These are phyloP conservation scores for Arnoldichthys spilopterus DNA, from an alignment of 2,797 vertebrate genomes.

Conservation along the genomic window DNA sequence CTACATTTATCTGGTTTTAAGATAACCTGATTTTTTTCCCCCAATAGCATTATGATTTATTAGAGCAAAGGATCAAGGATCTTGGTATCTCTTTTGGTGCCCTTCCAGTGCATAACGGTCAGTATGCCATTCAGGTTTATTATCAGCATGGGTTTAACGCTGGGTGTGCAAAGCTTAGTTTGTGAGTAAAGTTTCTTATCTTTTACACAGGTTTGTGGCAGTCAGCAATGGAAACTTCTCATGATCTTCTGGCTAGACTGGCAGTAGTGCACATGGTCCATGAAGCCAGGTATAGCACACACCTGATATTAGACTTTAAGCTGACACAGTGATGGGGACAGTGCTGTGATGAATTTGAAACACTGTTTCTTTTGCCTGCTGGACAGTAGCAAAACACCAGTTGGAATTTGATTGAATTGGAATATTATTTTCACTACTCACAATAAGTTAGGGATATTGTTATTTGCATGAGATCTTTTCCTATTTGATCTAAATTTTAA, in stretches of 20 bases:
- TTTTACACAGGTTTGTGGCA: slow-evolving; percentile 71
- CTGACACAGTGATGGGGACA: no score
- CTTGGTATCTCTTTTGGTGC: slow-evolving; percentile 71
- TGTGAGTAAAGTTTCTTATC: not conserved
- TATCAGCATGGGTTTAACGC: not conserved
- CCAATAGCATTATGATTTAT: slow-evolving; percentile 69
- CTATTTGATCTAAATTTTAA: no score
- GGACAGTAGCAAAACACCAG: no score
- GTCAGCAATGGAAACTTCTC: slow-evolving; percentile 71
- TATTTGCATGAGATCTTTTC: no score
- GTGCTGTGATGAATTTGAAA: no score
- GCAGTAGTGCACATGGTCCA: slow-evolving; percentile 76
- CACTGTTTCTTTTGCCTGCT: no score
- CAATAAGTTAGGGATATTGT: no score
- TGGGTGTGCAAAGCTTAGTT: not conserved
- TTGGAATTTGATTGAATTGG: no score
- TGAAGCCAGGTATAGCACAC: slow-evolving; percentile 68
- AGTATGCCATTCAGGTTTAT: slow-evolving; percentile 30
- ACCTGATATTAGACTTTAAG: not conserved
- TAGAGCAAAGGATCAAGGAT: slow-evolving; percentile 68
- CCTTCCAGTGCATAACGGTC: slow-evolving; percentile 74
- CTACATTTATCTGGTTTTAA: not conserved
- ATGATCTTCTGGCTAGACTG: slow-evolving; percentile 69
- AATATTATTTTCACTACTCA: no score
- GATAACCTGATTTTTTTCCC: not conserved